Evolutionary conservation across 2,888 invertebrate genomes (phyloP).

Genomic region (Tanytarsus gracilentus): DNA sequence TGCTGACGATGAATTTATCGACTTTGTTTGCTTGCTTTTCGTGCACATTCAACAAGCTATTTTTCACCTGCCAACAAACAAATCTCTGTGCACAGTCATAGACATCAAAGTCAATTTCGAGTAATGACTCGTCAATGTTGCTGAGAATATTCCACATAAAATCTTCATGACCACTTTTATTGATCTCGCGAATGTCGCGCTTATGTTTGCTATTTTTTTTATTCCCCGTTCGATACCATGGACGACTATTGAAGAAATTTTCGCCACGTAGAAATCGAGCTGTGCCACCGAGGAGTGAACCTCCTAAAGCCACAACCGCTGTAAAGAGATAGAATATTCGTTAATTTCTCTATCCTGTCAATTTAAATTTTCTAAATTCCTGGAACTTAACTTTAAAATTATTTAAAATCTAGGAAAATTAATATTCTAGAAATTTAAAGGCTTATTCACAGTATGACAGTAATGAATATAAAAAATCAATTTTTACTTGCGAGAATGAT

Average conservation of each 20-base stretch:
- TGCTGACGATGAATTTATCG: constrained; percentile 46
- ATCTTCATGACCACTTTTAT: constrained; percentile 4
- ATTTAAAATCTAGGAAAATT: too few relatives aligned
- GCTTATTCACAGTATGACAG: too few relatives aligned
- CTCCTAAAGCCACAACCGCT: neutral
- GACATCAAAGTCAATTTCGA: constrained; percentile 51
- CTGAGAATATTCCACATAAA: constrained; percentile 37
- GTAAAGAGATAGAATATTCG: too few relatives aligned
- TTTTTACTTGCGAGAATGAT: neutral
- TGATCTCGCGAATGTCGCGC: constrained; percentile 2
- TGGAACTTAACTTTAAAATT: too few relatives aligned
- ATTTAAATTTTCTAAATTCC: too few relatives aligned
- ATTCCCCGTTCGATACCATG: constrained; percentile 9
- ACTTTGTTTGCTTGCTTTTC: constrained; percentile 41
- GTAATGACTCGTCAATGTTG: constrained; percentile 48
- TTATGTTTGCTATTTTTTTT: constrained; percentile 7
- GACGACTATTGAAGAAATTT: neutral
- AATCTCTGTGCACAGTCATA: constrained; percentile 53
- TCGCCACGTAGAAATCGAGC: constrained; percentile 8
- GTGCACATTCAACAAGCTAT: constrained; percentile 40
- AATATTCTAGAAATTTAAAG: too few relatives aligned
- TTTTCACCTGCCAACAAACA: constrained; percentile 47
- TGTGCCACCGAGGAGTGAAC: neutral
- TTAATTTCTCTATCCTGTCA: too few relatives aligned
- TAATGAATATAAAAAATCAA: too few relatives aligned